Evolutionary conservation across 2,797 vertebrate species (phyloP).

Genomic region (Phalloptychus januarius): DNA sequence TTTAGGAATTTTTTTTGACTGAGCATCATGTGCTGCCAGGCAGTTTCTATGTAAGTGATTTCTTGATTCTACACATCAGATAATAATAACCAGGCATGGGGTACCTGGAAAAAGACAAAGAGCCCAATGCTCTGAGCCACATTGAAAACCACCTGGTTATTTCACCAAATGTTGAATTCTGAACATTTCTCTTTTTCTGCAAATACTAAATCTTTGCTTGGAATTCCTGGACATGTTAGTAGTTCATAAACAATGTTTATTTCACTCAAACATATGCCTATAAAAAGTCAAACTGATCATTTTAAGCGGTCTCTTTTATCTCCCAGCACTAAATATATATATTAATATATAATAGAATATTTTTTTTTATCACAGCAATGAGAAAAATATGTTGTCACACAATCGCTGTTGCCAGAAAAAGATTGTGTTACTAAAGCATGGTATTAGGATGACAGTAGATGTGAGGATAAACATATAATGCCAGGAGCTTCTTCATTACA

Average conservation of each 20-base stretch:
- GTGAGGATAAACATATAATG: conserved; percentile 76
- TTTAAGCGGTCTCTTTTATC: neutral
- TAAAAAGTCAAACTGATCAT: too few species aligned
- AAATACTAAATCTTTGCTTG: neutral
- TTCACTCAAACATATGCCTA: too few species aligned
- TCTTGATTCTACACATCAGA: neutral
- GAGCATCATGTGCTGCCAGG: too few species aligned
- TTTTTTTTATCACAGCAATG: conserved; percentile 16
- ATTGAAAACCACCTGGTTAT: too few species aligned
- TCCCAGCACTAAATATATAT: neutral
- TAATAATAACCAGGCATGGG: neutral
- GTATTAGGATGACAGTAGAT: conserved; percentile 75
- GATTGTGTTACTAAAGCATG: conserved; percentile 47
- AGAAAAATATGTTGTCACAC: conserved; percentile 24
- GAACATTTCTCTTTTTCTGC: too few species aligned
- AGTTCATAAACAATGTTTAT: too few species aligned
- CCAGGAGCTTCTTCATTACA: conserved; percentile 78
- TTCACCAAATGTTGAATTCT: too few species aligned
- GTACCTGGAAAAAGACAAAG: too few species aligned
- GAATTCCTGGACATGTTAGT: too few species aligned
- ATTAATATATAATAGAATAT: neutral
- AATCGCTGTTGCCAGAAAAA: conserved; percentile 42
- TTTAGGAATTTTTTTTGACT: too few species aligned
- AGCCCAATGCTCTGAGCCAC: too few species aligned
- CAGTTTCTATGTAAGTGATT: too few species aligned